Evolutionary conservation across 2,888 invertebrate genomes (phyloP), one percentile per base, ranked within the genome.

Genomic region (Calameuta pallipes): DNA sequence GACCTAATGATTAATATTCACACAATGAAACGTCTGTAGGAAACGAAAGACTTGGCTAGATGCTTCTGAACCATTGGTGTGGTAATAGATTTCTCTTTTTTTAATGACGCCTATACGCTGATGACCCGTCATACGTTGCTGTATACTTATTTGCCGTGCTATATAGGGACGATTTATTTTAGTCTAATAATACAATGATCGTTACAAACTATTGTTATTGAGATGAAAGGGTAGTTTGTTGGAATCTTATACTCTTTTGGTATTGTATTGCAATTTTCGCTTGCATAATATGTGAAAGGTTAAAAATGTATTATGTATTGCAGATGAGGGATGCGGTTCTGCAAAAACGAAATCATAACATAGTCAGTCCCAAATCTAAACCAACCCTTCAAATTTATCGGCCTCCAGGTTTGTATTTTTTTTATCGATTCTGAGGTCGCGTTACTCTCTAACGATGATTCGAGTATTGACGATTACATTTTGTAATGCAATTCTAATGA

Each of bases 341-440:
- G 89, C 96, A 96, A 92, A 94, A 96, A 86, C 94, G 95, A 88
- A 96, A 95, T 91, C 94, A 95, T 92, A 96, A 95, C 83, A 93
- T 96, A 89, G 94, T 94, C 74, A 92, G 93, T 80, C 89, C 92
- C 76, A 94, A 95, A 90, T 94, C 95, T 76, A 97, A 97, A 91
- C 97, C 97, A 15, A 95, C 96, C 35, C 94, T 97, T 92, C 97
- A 97, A 92, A 96, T 97, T 86, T 97, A 97, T 91, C 94, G 97
- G 89, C 97, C 97, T 80, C 97, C 97, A 91, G 97, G 96, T 96
- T 91, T 93, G 94, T 93, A 81, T 79, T 76, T 78, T 79, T 79
- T 73, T 80, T 76, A 68, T 76, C 41, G 15, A 74, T 41, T 78
- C 69, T 75, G 70, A 31, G 41, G 75, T 74, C 36, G 41, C 37